Base-by-base conservation (phyloP, 1,140 invertebrate species). In the Aphidius ervi region DNA sequence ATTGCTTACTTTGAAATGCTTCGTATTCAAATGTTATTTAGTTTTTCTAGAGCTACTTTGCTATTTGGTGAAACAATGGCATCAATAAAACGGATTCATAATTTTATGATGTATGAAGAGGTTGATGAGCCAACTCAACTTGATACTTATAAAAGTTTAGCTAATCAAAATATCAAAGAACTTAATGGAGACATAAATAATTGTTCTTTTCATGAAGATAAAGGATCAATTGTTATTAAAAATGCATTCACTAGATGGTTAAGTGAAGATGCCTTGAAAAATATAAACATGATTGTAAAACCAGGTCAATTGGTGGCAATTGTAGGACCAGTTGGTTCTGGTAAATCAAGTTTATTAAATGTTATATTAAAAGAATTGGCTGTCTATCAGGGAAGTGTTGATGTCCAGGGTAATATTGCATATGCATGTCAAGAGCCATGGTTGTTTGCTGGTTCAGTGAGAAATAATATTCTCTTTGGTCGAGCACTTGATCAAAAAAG, bases 381-480 rank as follows among this genome's bases (percentile, higher is more conserved):
- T 10, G 56, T 85, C 1, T 65, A 67, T 0, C 61, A 74, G 9
- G 90, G 90, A 1, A 73, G 74, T 5, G 70, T 89, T 0, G 75
- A 73, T 31, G 76, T 90, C 0, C 78, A 82, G 5, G 79, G 82
- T 20, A 81, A 68, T 5, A 43, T 5, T 43, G 42, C 9, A 4
- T 93, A 92, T 68, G 86, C 88, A 3, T 83, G 87, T 46, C 91
- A 93, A 75, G 88, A 92, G 66, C 82, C 90, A 1, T 94, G 90
- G 91, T 81, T 86, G 0, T 86, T 86, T 63, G 84, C 84, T 0
- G 82, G 83, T 3, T 82, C 82, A 0, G 76, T 88, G 0, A 70
- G 86, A 45, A 86, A 93, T 62, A 94, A 94, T 74, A 91, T 94
- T 53, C 66, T 91, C 0, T 93, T 94, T 70, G 91, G 90, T 1